Evolutionary conservation across 2,888 invertebrate genomes (phyloP).

Genomic region (Luffia ferchaultella): DNA sequence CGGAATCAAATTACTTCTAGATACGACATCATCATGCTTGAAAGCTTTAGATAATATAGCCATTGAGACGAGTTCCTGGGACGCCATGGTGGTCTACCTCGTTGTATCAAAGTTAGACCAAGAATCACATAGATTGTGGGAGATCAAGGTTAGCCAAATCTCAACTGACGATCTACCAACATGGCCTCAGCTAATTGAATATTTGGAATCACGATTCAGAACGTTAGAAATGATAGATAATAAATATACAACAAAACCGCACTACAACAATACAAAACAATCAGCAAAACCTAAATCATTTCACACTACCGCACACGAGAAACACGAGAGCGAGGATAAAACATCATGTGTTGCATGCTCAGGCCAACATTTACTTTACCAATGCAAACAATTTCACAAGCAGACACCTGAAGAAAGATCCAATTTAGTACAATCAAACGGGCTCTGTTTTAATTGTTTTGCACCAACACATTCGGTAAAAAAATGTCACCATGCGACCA

Average conservation of each 20-base stretch:
- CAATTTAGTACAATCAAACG: constrained; percentile 10
- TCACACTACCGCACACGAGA: constrained; percentile 5
- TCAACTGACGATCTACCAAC: background rate
- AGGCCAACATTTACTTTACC: constrained; percentile 9
- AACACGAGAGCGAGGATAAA: background rate
- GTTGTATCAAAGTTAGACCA: constrained; percentile 15
- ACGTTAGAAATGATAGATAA: constrained; percentile 11
- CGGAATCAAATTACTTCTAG: constrained; percentile 10
- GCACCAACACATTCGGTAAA: constrained; percentile 9
- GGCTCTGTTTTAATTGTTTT: constrained; percentile 16
- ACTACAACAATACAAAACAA: background rate
- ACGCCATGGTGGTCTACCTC: constrained; percentile 13
- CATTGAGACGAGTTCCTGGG: constrained; percentile 7
- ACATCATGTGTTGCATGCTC: constrained; percentile 10
- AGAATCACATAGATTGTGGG: constrained; percentile 16
- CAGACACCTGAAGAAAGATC: constrained; percentile 6
- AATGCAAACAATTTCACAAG: too few relatives aligned
- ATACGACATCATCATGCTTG: constrained; percentile 13
- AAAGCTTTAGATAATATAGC: constrained; percentile 12
- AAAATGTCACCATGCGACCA: constrained; percentile 9
- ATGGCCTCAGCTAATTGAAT: constrained; percentile 6
- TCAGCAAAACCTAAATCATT: constrained; percentile 10
- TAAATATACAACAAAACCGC: background rate
- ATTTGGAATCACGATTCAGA: constrained; percentile 11
- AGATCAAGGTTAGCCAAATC: constrained; percentile 6